Evolutionary conservation across 2,113 vertebrate genomes (phyloP).

Genomic region (Jacana jacana): DNA sequence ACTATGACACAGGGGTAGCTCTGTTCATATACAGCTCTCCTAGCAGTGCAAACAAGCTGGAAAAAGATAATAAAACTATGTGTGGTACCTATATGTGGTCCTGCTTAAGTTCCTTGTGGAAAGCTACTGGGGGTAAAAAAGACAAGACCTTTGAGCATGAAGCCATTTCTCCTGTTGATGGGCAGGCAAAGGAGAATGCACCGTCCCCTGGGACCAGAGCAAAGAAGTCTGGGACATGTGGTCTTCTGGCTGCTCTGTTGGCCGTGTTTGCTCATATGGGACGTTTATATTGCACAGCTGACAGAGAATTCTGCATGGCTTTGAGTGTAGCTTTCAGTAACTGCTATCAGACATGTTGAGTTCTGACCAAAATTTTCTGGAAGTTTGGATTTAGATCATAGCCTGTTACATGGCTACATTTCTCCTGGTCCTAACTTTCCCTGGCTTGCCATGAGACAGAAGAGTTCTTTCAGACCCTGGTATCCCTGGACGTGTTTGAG

Average conservation of each 20-base stretch:
- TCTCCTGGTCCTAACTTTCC: neutral
- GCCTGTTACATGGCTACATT: accelerated
- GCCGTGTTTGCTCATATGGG: neutral
- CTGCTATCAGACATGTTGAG: neutral
- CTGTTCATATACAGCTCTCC: neutral
- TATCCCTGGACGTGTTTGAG: neutral
- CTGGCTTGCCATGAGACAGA: neutral
- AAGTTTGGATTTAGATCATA: neutral
- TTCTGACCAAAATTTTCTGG: neutral
- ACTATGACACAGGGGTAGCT: neutral
- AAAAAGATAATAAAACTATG: neutral
- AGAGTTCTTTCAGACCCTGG: neutral
- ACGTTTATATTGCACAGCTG: neutral
- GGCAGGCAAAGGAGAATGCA: neutral
- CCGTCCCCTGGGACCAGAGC: neutral
- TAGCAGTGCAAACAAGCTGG: neutral
- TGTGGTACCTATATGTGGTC: neutral
- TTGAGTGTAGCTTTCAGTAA: neutral
- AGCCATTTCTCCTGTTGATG: neutral
- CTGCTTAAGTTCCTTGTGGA: neutral
- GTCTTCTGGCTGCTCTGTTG: neutral
- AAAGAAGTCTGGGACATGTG: neutral
- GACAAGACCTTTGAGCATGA: neutral
- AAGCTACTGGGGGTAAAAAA: neutral
- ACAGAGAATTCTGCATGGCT: neutral